phyloP scores from a whole-genome alignment of 92 coral and sea anemone genomes.

The Umimayanthus kanabou region DNA sequence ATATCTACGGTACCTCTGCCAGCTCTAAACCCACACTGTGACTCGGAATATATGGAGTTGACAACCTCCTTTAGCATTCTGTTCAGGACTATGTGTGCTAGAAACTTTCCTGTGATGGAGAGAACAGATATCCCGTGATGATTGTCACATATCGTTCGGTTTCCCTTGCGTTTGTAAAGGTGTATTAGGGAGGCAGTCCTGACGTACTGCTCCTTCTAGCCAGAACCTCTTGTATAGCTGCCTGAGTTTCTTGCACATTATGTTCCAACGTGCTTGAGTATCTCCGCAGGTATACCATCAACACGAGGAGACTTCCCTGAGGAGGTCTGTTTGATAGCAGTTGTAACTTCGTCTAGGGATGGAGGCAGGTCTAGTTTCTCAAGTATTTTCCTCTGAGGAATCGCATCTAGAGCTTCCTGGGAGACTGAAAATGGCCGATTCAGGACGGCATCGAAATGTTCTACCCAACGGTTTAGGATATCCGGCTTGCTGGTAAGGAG shows the following conservation, averaged over 20 bases:
- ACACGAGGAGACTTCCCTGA: neutral
- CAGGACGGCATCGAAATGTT: slow-evolving; percentile 12
- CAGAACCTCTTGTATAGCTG: neutral
- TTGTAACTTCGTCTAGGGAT: slow-evolving; percentile 1
- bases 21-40: neutral
- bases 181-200: slow-evolving; percentile 14
- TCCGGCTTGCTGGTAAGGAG: no score
- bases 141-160: slow-evolving; percentile 18
- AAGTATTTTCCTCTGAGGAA: neutral
- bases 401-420: neutral
- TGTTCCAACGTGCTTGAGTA: neutral
- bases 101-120: neutral
- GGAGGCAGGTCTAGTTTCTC: slow-evolving; percentile 1
- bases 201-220: neutral
- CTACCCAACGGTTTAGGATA: neutral
- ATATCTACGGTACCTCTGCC: neutral
- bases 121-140: neutral
- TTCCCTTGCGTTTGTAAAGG: slow-evolving; percentile 42
- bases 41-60: neutral
- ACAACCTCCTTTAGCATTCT: neutral
- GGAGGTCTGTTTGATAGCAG: neutral
- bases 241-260: neutral
- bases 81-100: neutral
- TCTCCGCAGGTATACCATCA: neutral
- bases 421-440: neutral